Evolutionary conservation across 2,797 vertebrate species (phyloP), one percentile per base, ranked within the genome.

Genomic region (Clarias platycephalus): DNA sequence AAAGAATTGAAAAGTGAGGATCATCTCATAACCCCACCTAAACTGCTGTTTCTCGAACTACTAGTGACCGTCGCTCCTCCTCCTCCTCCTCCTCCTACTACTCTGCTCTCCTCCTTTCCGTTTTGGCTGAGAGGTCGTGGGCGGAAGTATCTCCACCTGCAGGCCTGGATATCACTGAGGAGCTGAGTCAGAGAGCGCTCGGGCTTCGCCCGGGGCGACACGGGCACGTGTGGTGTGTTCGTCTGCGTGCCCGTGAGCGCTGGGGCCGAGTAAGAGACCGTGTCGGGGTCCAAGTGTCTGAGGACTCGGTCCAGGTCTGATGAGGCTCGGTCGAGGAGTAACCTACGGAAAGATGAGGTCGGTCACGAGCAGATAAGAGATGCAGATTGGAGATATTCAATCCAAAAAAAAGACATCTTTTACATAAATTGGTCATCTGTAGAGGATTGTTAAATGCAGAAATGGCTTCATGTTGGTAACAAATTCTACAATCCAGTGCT

Each of bases 111-210:
- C 86, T 92, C 94, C 55, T 88, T 94, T 89, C 94, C 93, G 89
- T 93, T 95, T 88, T 92, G 90, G 88, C 94, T 94, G 90, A 92
- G 90, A 84, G 93, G 93, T 94, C 95, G 95, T 88, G 96, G 96
- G 90, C 96, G 96, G 90, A 96, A 98, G 95, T 95, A 97, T 91
- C 95, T 95, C 93, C 96, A 96, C 94, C 97, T 95, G 93, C 96
- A 95, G 87, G 95, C 94, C 94, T 96, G 95, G 93, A 98, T 97
- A 95, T 97, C 97, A 93, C 94, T 96, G 92, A 98, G 90, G 90
- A 97, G 94, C 91, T 97, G 94, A 86, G 95, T 91, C 89, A 97
- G 94, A 87, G 96, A 96, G 88, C 95, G 77, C 37, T 82, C 93
- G 94, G 94, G 95, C 24, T 84, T 93, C 93, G 95, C 92, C 26